Evolutionary conservation across 2,888 invertebrate genomes (phyloP).

Genomic region (Hydrotaea diabolus): DNA sequence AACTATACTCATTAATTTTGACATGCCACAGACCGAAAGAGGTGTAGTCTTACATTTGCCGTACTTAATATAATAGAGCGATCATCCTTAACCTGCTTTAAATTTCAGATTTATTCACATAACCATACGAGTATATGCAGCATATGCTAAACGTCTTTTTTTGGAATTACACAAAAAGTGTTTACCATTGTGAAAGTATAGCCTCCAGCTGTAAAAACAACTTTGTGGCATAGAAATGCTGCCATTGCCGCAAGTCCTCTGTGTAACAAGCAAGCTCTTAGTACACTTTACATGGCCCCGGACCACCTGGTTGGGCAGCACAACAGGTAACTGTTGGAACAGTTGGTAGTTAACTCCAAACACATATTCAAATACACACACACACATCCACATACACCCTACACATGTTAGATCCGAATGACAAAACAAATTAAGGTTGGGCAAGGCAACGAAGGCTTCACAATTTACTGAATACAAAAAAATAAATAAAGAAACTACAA

Average conservation of each 20-base stretch:
- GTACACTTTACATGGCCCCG: neutral
- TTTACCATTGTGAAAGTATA: too few species aligned
- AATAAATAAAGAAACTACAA: neutral
- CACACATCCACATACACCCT: neutral
- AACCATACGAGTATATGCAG: too few species aligned
- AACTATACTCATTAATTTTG: too few species aligned
- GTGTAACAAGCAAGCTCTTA: neutral
- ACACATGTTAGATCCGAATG: neutral
- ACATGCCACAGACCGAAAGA: too few species aligned
- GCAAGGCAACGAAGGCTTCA: constrained; percentile 9
- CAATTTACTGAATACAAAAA: neutral
- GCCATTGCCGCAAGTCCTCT: neutral
- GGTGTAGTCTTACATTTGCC: too few species aligned
- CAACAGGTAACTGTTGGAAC: constrained; percentile 15
- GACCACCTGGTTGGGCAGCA: neutral
- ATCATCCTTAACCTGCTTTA: neutral
- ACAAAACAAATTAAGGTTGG: constrained; percentile 13
- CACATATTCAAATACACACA: neutral
- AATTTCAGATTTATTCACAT: neutral
- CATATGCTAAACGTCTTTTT: neutral
- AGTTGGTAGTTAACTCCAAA: constrained; percentile 6
- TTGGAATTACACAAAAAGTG: neutral
- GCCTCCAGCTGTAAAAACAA: neutral
- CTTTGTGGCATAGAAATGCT: neutral
- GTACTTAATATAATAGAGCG: too few species aligned